Evolutionary conservation across 2,797 vertebrate species (phyloP).

Genomic region (Morus bassanus): DNA sequence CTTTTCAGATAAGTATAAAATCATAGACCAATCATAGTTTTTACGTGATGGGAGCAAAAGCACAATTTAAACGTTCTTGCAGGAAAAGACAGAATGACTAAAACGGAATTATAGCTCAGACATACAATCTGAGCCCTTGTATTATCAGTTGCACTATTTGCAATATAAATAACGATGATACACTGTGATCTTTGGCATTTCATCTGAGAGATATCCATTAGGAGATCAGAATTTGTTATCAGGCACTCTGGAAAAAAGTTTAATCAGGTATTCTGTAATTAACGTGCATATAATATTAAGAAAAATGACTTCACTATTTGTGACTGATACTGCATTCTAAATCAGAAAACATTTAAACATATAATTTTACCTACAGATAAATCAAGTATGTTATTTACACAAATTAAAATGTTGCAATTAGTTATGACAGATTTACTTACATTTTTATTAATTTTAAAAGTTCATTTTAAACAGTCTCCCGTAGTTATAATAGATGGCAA

Average conservation of each 20-base stretch:
- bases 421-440: neutral
- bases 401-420: neutral
- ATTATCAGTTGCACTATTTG: neutral
- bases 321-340: neutral
- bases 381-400: neutral
- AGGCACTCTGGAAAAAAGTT: neutral
- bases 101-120: neutral
- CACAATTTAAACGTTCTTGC: neutral
- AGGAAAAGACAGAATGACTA: neutral
- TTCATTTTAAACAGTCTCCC: neutral
- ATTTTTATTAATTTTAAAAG: neutral
- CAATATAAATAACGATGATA: neutral
- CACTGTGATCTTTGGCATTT: neutral
- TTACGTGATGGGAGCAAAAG: neutral
- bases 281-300: neutral
- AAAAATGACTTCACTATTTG: neutral
- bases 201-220: neutral
- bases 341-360: neutral
- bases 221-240: constrained; percentile 7
- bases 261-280: neutral
- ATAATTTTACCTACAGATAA: neutral
- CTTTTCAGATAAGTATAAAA: neutral
- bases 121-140: neutral
- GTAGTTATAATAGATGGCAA: neutral
- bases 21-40: neutral